These are phyloP conservation scores for Yponomeuta malinellus DNA, from an alignment of 2,888 invertebrate genomes.

Conservation along the genomic window DNA sequence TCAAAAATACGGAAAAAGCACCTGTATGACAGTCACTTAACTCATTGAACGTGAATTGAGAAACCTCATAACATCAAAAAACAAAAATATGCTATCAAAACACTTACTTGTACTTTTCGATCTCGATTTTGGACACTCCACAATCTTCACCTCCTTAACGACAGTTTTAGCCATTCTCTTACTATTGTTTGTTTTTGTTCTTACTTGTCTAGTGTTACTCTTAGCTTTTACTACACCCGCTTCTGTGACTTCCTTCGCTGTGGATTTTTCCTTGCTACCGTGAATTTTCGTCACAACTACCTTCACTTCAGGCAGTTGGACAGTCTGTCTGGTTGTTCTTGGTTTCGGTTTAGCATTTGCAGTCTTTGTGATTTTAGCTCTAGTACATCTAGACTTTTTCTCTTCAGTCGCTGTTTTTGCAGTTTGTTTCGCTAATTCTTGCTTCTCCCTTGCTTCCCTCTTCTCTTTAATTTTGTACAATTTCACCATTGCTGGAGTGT, in stretches of 20 bases:
- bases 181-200: slow-evolving; percentile 30
- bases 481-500: slow-evolving; percentile 76
- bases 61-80: too few relatives aligned
- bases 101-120: slow-evolving; percentile 17
- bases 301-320: background rate
- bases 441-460: slow-evolving; percentile 54
- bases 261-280: slow-evolving; percentile 7
- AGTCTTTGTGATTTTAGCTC: background rate
- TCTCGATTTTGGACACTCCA: slow-evolving; percentile 20
- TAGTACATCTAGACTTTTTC: background rate
- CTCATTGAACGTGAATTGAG: too few relatives aligned
- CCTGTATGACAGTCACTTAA: too few relatives aligned
- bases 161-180: slow-evolving; percentile 13
- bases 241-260: slow-evolving; percentile 26
- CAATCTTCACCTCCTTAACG: slow-evolving; percentile 34
- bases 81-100: background rate
- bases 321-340: slow-evolving; percentile 26
- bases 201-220: slow-evolving; percentile 29
- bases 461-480: slow-evolving; percentile 66
- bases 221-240: slow-evolving; percentile 27
- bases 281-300: background rate
- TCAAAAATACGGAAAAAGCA: too few relatives aligned
- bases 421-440: slow-evolving; percentile 36
- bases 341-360: slow-evolving; percentile 20
- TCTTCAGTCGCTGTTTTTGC: slow-evolving; percentile 4